phyloP scores from a whole-genome alignment of 2,113 vertebrate genomes.

The Lanius collurio region DNA sequence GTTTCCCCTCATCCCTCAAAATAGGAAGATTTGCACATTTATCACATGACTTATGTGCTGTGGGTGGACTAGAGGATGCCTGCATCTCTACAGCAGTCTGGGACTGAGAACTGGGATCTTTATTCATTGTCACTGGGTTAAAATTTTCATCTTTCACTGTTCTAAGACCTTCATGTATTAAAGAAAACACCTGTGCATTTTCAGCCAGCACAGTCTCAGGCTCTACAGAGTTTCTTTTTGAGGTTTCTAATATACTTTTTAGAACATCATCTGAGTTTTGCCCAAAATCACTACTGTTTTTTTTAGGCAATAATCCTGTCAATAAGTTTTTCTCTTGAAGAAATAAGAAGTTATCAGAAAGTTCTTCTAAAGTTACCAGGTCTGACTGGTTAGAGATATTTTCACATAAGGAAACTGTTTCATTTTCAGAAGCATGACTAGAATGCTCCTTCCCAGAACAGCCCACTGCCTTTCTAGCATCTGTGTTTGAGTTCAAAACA shows the following conservation, averaged over 20 bases:
- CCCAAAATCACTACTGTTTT: conserved; percentile 40
- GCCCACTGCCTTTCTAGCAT: neutral
- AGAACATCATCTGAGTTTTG: conserved; percentile 67
- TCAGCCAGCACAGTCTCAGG: conserved; percentile 43
- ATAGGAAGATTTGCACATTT: neutral
- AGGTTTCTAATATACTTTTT: conserved; percentile 72
- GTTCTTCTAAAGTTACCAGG: conserved; percentile 76
- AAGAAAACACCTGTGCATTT: conserved; percentile 34
- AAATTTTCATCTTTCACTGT: conserved; percentile 67
- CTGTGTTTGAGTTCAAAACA: conserved; percentile 10
- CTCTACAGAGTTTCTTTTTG: conserved; percentile 63
- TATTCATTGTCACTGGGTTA: conserved; percentile 6
- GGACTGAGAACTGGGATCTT: neutral
- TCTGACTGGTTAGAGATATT: conserved; percentile 54
- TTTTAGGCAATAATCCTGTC: conserved; percentile 69
- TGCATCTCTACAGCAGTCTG: conserved; percentile 57
- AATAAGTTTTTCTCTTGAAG: conserved; percentile 86
- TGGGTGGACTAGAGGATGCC: conserved; percentile 74
- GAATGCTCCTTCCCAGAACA: conserved; percentile 42
- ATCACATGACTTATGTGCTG: conserved; percentile 44
- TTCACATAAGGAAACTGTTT: conserved; percentile 44
- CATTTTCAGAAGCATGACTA: conserved; percentile 41
- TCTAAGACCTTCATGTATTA: conserved; percentile 47
- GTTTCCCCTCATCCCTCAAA: conserved; percentile 53
- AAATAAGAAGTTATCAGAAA: conserved; percentile 88